Base-by-base conservation (phyloP, 2,888 invertebrate genomes). In the Parnassius smintheus region DNA sequence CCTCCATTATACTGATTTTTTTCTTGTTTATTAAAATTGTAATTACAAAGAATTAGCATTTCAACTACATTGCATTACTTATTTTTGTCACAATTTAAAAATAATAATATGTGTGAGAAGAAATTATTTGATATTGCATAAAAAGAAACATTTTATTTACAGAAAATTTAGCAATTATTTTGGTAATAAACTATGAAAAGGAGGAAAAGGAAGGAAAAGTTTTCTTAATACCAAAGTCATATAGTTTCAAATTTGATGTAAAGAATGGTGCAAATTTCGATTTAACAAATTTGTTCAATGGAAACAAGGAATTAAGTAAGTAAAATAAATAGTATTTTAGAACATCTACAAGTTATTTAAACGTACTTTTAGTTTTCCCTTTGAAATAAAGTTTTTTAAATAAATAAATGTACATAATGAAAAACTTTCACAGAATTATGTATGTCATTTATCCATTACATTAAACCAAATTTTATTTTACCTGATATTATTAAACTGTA, bases 251-350 rank as follows among this genome's bases (percentile, higher is more conserved):
- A 2, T 85, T 70, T 48, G 84, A 88, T 46, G 79, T 86, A 2
- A 82, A 72, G 60, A 84, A 77, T 22, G 76, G 77, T 53, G 84
- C 80, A 2, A 71, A 80, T 56, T 86, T 77, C 61, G 70, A 72
- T 11, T 65, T 88, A 25, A 81, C 82, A 0, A 88, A 88, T 64
- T 75, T 89, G 25, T 89, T 89, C 66, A 85, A 87, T 61, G 88
- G 89, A 52, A 86, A 88, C 64, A 83, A 86, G 63, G 68, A 70
- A 63, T 70, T 88, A 48, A 82, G 88, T 89, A 72, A 84, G 88
- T 86, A 63, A 9, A 46, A 53, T 25, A 55, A 49, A 3, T 46
- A 46, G n/a, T 46, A 46, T 46, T n/a, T 12, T 46, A 46, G 10
- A 46, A n/a, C 10, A 46, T n/a, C 2, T 46, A n/a, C 10, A 46